phyloP scores from a whole-genome alignment of 1,140 invertebrate genomes.

The Periplaneta americana region DNA sequence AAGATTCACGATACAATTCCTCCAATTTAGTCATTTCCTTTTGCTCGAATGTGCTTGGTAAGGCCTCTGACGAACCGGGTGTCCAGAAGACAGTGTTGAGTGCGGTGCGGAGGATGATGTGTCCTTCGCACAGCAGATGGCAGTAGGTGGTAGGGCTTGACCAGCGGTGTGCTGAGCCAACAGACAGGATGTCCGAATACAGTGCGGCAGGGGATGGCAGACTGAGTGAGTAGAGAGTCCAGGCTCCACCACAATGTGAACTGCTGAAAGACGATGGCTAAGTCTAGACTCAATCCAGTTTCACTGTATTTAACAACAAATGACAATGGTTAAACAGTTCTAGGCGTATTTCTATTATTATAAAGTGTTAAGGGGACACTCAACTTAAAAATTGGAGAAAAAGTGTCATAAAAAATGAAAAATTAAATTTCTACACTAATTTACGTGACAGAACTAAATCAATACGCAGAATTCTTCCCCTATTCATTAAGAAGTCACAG shows the following conservation, averaged over 20 bases:
- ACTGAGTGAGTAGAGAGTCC: constrained; percentile 62
- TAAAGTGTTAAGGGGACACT: too few relatives aligned
- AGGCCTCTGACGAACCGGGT: background rate
- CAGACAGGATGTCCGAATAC: constrained; percentile 58
- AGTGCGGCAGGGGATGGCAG: constrained; percentile 52
- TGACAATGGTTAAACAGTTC: too few relatives aligned
- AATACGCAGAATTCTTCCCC: too few relatives aligned
- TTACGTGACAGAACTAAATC: too few relatives aligned
- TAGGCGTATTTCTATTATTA: too few relatives aligned
- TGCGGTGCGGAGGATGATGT: constrained; percentile 48
- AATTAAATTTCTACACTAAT: too few relatives aligned
- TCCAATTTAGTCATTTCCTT: constrained; percentile 33
- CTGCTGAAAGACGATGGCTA: background rate
- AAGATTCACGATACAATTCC: constrained; percentile 51
- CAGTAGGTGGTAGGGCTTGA: constrained; percentile 55
- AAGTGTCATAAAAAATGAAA: too few relatives aligned
- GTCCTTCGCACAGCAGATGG: constrained; percentile 59
- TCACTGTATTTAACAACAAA: too few relatives aligned
- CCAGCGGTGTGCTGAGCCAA: constrained; percentile 55
- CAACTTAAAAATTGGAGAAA: too few relatives aligned
- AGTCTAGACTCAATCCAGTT: too few relatives aligned
- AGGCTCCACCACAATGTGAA: constrained; percentile 30
- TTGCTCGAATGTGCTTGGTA: background rate
- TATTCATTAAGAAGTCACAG: too few relatives aligned
- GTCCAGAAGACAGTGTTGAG: background rate